Evolutionary conservation across 2,113 vertebrate species (phyloP).

Genomic region (Corythaeola cristata): DNA sequence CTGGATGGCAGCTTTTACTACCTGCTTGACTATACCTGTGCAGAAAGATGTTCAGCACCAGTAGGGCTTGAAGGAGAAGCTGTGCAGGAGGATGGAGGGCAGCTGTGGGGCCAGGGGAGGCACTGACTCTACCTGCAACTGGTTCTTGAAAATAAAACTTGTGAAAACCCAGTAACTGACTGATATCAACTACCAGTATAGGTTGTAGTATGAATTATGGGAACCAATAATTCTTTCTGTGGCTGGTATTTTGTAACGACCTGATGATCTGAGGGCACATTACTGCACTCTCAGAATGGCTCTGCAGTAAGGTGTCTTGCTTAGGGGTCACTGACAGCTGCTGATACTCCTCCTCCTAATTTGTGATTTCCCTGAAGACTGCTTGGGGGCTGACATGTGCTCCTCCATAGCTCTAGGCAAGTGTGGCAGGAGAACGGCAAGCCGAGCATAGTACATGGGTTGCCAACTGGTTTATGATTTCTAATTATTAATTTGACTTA

Average conservation of each 20-base stretch:
- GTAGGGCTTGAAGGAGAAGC: neutral
- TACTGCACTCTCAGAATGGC: neutral
- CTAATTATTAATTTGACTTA: neutral
- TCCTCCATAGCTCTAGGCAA: neutral
- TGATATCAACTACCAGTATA: neutral
- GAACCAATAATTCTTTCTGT: neutral
- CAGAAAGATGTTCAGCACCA: neutral
- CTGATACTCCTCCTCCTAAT: neutral
- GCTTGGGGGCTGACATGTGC: neutral
- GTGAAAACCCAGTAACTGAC: neutral
- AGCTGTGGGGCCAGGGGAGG: fast-evolving
- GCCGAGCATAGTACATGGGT: neutral
- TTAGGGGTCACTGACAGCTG: neutral
- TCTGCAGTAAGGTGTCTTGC: neutral
- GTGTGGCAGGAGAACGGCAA: neutral
- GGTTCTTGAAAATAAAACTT: neutral
- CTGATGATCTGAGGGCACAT: neutral
- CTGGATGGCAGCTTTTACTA: neutral
- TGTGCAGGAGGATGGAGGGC: neutral
- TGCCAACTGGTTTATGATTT: neutral
- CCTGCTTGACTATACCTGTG: neutral
- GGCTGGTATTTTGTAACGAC: neutral
- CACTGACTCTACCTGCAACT: neutral
- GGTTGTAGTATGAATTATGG: neutral
- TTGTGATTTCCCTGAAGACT: neutral